These are phyloP conservation scores for Hemicentrotus pulcherrimus DNA, from an alignment of 35 echinoderm and acorn worm species.

Conservation along the genomic window DNA sequence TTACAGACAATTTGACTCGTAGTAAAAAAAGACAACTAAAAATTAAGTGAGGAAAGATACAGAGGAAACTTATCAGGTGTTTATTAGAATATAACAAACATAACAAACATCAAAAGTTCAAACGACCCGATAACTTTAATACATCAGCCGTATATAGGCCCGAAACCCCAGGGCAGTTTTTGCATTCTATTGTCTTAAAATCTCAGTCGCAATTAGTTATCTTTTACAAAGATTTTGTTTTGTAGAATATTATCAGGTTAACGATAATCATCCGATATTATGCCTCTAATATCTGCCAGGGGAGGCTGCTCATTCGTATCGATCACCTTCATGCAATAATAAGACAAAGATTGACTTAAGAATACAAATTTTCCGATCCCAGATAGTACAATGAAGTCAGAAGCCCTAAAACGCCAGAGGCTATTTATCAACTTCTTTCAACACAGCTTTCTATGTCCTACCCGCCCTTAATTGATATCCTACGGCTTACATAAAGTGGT, in stretches of 20 bases:
- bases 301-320: background rate
- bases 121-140: background rate
- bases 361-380: constrained; percentile 8
- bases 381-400: background rate
- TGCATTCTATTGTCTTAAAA: background rate
- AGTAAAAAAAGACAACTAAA: too few species aligned
- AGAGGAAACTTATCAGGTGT: background rate
- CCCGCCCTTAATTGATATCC: background rate
- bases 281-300: constrained; percentile 31
- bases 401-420: background rate
- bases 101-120: background rate
- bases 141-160: background rate
- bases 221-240: background rate
- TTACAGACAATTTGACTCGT: too few species aligned
- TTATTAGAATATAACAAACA: background rate
- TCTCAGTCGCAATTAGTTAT: background rate
- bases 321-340: background rate
- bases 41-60: too few species aligned
- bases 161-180: background rate
- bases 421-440: background rate
- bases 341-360: constrained; percentile 33
- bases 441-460: background rate
- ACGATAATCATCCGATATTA: constrained; percentile 31
- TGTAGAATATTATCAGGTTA: constrained; percentile 24
- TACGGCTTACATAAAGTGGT: background rate